phyloP scores from a whole-genome alignment of 2,888 invertebrate genomes.

The Hypomecis atomaria region DNA sequence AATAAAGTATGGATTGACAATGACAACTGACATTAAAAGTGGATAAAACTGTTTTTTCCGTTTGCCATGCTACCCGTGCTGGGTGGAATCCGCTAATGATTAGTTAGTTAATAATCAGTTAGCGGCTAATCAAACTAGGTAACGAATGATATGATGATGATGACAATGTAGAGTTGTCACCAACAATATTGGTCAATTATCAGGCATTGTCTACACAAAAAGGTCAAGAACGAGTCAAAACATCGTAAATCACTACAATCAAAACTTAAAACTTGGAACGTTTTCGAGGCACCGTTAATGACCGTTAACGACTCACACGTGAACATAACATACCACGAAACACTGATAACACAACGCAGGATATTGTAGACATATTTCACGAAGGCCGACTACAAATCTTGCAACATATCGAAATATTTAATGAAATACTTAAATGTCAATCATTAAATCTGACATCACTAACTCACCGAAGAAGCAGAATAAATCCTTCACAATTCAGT shows the following conservation, averaged over 20 bases:
- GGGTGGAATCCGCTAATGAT: too few relatives aligned
- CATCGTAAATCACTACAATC: neutral
- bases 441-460: conserved; percentile 30
- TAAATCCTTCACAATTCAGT: conserved; percentile 54
- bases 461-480: conserved; percentile 53
- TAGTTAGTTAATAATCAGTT: too few relatives aligned
- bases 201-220: neutral
- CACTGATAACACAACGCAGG: conserved; percentile 37
- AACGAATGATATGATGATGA: too few relatives aligned
- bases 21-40: too few relatives aligned
- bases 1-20: too few relatives aligned
- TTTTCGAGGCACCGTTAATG: conserved; percentile 10
- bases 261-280: neutral
- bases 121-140: too few relatives aligned
- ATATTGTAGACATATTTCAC: conserved; percentile 36
- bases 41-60: too few relatives aligned
- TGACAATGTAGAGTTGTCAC: too few relatives aligned
- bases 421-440: conserved; percentile 27
- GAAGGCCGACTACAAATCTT: conserved; percentile 34
- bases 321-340: conserved; percentile 26
- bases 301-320: conserved; percentile 25
- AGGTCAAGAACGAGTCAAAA: neutral
- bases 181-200: neutral
- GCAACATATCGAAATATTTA: conserved; percentile 32
- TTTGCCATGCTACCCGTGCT: too few relatives aligned